Percentiles rank a stretch among this genome's conserved stretches.
These are phyloP conservation scores for Tarsius wallacei DNA, from an alignment of 2,797 vertebrate species.

Conservation along the genomic window DNA sequence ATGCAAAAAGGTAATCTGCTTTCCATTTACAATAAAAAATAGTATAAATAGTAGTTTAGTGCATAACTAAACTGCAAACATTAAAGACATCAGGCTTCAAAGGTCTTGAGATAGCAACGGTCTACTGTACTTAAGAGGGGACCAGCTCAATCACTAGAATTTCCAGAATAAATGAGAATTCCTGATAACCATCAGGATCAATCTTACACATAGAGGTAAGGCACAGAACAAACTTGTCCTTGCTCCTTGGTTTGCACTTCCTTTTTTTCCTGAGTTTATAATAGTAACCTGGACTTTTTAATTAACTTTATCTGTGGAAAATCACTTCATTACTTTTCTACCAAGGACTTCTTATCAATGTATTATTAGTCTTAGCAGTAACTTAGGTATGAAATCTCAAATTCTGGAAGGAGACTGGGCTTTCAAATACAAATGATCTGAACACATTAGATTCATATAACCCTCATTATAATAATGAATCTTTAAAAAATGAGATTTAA, in stretches of 20 bases:
- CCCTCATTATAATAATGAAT: not conserved
- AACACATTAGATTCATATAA: not conserved
- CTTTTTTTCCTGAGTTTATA: not conserved
- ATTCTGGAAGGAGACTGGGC: not conserved
- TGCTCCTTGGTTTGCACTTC: not conserved
- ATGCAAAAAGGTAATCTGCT: constrained; percentile 11
- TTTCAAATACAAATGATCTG: constrained; percentile 25
- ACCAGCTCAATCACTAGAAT: not conserved
- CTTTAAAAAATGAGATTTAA: constrained; percentile 51
- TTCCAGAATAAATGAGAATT: constrained; percentile 4
- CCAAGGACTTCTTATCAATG: not conserved
- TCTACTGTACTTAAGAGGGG: not conserved
- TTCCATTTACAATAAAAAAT: not conserved
- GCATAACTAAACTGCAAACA: not conserved
- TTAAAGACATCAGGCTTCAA: constrained; percentile 1
- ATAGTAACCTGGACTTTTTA: not conserved
- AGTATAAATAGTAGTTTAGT: no score
- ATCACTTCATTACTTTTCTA: constrained; percentile 11
- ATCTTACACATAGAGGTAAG: not conserved
- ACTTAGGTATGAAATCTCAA: not conserved
- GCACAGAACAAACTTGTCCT: not conserved
- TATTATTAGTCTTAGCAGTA: not conserved
- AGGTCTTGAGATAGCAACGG: not conserved
- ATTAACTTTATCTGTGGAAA: constrained; percentile 12
- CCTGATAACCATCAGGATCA: not conserved